Base-by-base conservation (phyloP, 1,140 invertebrate species). In the Caerostris extrusa region DNA sequence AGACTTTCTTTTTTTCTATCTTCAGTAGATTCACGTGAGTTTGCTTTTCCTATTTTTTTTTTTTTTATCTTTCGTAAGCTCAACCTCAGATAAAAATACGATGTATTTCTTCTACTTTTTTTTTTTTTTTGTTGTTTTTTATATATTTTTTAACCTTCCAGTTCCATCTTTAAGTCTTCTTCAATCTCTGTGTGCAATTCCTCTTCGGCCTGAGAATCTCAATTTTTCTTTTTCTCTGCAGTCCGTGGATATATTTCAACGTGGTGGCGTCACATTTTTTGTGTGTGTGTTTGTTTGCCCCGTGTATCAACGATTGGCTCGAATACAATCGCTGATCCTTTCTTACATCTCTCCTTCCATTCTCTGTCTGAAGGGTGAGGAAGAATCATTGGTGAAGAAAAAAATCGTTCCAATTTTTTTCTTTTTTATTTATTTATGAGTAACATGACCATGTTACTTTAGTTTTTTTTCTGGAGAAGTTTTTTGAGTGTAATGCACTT, bases 171-270 rank as follows among this genome's bases (percentile, higher is more conserved):
- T n/a, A 85, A 85, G 83, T 85, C 83, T 57, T 57, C 83, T 57
- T 85, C 83, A 85, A 85, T 85, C 83, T 85, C 56, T 85, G 57
- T 12, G 56, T 85, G 56, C 83, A 85, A 85, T 85, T 85, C 55
- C 83, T 57, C 14, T 3, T 77, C 14, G 83, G 10, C 56, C 55
- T 55, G 56, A 85, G 83, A 14, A 85, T 85, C 8, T 7, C 34
- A 34, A 34, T 53, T 82, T 82, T 85, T 57, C 56, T 53, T 12
- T 53, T 12, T 19, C 14, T 85, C 34, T 85, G 12, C n/a, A 56
- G 50, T 57, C 64, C 64, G 12, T 67, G n/a, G 64, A 34, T 34
- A 14, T 64, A n/a, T 81, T 81, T 50, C 71, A 34, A n/a, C n/a
- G 12, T 81, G 12, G 8, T 12, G 83, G 55, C 19, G 50, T n/a